Base-by-base conservation (phyloP, 1,140 invertebrate genomes). In the Heliconius hewitsoni region DNA sequence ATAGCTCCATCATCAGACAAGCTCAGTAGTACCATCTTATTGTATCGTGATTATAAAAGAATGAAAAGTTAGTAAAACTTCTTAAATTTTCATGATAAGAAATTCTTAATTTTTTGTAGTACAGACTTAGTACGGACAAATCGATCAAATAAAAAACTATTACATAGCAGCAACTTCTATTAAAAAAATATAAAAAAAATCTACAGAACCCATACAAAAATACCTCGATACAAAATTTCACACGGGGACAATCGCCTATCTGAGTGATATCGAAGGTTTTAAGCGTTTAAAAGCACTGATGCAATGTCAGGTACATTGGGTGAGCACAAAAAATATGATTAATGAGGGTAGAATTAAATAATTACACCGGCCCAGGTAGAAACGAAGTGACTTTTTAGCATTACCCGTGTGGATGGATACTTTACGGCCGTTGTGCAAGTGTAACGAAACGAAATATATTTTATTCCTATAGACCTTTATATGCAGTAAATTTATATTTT, bases 281-380 rank as follows among this genome's bases (percentile, higher is more conserved):
- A 89, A 87, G 86, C 84, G 79, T 82, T 86, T 88, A 87, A 87
- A 89, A 88, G 87, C 88, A 89, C 87, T 89, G 83, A 66, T 27
- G 60, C 60, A 66, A 66, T 66, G 23, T 66, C 86, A 85, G 79
- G 86, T 90, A 91, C 88, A 66, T 13, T 27, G n/a, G 86, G 86
- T 80, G 79, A 66, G 66, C 82, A 87, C 89, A 92, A 92, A 92
- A 92, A 92, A 92, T 90, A 91, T 92, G 90, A 92, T 92, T 90
- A 92, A 92, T 92, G 89, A 86, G 86, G 88, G 88, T 88, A 77
- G 84, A 88, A 91, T 92, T 86, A 89, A 89, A 90, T 90, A 87
- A 91, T 90, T 87, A 89, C 81, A 85, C 88, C 77, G 73, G 79
- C 78, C 79, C 89, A 91, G 90, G 88, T 89, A 90, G 85, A 27